phyloP scores from a whole-genome alignment of 2,888 invertebrate species.

The Rhimphoctona megacephalus region DNA sequence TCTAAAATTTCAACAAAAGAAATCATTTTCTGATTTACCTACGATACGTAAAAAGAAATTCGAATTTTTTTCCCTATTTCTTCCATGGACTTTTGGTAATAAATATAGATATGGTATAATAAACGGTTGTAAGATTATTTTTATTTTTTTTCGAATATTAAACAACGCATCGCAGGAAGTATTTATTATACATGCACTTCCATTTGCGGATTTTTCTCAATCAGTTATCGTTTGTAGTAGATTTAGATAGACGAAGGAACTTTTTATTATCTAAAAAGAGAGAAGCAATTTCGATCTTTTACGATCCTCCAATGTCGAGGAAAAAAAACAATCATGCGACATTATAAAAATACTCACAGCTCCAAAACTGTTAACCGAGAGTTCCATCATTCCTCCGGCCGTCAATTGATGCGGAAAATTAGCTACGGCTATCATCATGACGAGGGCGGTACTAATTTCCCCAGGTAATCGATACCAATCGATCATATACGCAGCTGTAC shows the following conservation, averaged over 20 bases:
- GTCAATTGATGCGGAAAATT: slow-evolving; percentile 70
- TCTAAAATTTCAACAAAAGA: too few species aligned
- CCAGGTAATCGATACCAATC: slow-evolving; percentile 72
- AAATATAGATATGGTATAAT: too few species aligned
- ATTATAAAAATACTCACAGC: slow-evolving; percentile 69
- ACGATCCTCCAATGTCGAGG: neutral
- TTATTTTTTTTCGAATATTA: too few species aligned
- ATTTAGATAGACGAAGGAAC: slow-evolving; percentile 61
- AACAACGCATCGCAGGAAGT: too few species aligned
- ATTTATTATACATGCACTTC: too few species aligned
- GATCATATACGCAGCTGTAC: slow-evolving; percentile 67
- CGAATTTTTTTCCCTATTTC: too few species aligned
- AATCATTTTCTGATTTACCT: too few species aligned
- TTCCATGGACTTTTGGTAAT: too few species aligned
- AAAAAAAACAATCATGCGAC: neutral
- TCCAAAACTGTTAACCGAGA: slow-evolving; percentile 72
- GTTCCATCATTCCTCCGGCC: slow-evolving; percentile 73
- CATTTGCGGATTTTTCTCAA: slow-evolving; percentile 12
- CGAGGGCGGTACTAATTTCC: slow-evolving; percentile 64
- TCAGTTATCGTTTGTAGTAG: slow-evolving; percentile 51
- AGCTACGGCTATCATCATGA: slow-evolving; percentile 71
- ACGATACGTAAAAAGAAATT: too few species aligned
- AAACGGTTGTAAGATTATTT: too few species aligned
- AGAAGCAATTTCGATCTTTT: neutral
- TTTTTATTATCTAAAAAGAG: slow-evolving; percentile 58